Conservation (phyloP, 2,797 vertebrate genomes). For the Gadopsis bispinosus region DNA sequence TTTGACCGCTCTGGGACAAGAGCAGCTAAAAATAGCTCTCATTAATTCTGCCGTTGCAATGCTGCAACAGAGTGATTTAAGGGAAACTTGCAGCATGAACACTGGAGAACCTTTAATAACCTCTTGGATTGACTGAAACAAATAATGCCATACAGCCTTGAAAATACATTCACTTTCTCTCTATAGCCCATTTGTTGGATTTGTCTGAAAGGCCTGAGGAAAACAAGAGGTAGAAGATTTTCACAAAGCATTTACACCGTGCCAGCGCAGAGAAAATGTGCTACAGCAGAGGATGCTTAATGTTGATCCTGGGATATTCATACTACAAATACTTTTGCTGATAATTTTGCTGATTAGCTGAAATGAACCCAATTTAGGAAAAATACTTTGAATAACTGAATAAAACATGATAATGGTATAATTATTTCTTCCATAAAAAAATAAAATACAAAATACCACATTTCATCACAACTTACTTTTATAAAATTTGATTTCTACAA, state of each 20-base stretch:
- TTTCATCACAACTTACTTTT: neutral
- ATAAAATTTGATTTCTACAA: neutral
- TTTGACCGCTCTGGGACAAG: constrained; percentile 76
- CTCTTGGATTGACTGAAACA: constrained; percentile 52
- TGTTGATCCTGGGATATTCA: constrained; percentile 2
- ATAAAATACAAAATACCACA: neutral
- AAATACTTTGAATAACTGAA: too few relatives aligned
- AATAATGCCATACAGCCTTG: constrained; percentile 52
- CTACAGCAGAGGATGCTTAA: neutral
- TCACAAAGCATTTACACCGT: constrained; percentile 20
- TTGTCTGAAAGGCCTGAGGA: constrained; percentile 13
- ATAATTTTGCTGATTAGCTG: neutral
- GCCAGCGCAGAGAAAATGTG: constrained; percentile 5
- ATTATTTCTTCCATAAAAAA: neutral
- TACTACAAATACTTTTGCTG: too few relatives aligned
- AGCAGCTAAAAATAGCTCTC: constrained; percentile 81
- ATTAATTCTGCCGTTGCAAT: constrained; percentile 83
- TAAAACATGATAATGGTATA: neutral
- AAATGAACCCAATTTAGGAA: neutral
- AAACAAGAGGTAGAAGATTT: constrained; percentile 29
- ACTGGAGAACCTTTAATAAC: constrained; percentile 66
- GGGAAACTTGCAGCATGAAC: constrained; percentile 73
- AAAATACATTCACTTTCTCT: constrained; percentile 41
- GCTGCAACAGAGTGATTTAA: constrained; percentile 79
- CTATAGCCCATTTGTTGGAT: constrained; percentile 32